A percentile compares a stretch with the other conserved stretches of the same genome.
These are phyloP conservation scores for Cathartes aura DNA, from an alignment of 2,113 vertebrate species.

Conservation along the genomic window DNA sequence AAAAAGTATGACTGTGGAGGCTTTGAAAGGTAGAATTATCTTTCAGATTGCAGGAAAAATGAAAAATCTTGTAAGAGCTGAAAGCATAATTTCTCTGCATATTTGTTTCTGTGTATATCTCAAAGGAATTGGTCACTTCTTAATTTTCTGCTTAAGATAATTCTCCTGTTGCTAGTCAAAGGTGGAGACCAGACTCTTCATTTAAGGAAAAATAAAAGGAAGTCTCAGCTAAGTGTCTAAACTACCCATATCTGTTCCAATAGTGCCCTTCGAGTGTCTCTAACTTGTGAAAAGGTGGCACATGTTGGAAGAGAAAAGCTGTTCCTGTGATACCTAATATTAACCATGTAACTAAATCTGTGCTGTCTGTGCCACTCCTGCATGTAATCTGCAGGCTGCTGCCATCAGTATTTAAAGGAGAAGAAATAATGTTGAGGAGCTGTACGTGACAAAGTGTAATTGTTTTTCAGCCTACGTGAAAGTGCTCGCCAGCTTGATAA, in stretches of 20 bases:
- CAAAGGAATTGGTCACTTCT: not conserved
- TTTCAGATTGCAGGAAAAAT: not conserved
- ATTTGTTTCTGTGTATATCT: not conserved
- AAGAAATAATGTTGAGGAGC: not conserved
- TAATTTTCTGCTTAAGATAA: not conserved
- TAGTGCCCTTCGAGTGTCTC: not conserved
- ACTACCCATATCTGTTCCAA: not conserved
- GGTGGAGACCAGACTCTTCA: not conserved
- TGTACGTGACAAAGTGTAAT: not conserved
- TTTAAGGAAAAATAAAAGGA: not conserved
- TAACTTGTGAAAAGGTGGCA: not conserved
- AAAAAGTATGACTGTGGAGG: not conserved
- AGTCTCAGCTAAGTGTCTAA: not conserved
- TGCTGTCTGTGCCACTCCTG: not conserved
- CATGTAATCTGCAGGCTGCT: not conserved
- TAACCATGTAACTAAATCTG: not conserved
- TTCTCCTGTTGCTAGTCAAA: not conserved
- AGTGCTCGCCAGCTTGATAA: conserved; percentile 38
- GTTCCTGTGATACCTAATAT: not conserved
- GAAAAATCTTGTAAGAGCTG: not conserved
- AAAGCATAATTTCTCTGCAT: not conserved
- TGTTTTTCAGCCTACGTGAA: conserved; percentile 45
- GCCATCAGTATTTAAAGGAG: not conserved
- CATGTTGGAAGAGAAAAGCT: not conserved
- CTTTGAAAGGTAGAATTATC: not conserved